Evolutionary conservation across 2,888 invertebrate genomes (phyloP).

Genomic region (Artemia sinica): DNA sequence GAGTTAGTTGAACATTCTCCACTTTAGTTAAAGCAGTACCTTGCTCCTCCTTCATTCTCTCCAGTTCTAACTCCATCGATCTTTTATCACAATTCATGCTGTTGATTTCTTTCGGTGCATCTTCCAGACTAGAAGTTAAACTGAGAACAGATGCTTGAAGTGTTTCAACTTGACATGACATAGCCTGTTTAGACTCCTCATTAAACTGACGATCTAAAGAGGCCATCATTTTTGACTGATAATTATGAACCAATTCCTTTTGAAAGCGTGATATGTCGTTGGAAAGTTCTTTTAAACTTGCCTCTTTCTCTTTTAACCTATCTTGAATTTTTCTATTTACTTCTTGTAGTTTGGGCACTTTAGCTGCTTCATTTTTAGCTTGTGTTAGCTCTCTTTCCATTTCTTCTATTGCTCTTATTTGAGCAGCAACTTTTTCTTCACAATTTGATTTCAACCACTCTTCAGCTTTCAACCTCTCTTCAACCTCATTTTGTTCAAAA

Average conservation of each 20-base stretch:
- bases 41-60: too few species aligned
- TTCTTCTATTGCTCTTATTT: not conserved
- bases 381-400: not conserved
- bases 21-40: too few species aligned
- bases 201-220: too few species aligned
- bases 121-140: too few species aligned
- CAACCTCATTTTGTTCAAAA: not conserved
- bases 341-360: not conserved
- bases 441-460: not conserved
- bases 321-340: not conserved
- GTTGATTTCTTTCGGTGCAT: too few species aligned
- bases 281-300: not conserved
- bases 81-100: too few species aligned
- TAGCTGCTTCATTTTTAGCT: not conserved
- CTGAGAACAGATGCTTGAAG: too few species aligned
- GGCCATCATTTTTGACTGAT: too few species aligned
- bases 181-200: too few species aligned
- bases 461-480: not conserved
- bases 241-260: not conserved
- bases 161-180: too few species aligned
- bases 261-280: not conserved
- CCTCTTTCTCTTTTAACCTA: not conserved
- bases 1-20: too few species aligned
- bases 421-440: conserved; percentile 3
- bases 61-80: too few species aligned